Evolutionary conservation across 2,888 invertebrate species (phyloP), one percentile per base, ranked within the genome.

Genomic region (Parnassius smintheus): DNA sequence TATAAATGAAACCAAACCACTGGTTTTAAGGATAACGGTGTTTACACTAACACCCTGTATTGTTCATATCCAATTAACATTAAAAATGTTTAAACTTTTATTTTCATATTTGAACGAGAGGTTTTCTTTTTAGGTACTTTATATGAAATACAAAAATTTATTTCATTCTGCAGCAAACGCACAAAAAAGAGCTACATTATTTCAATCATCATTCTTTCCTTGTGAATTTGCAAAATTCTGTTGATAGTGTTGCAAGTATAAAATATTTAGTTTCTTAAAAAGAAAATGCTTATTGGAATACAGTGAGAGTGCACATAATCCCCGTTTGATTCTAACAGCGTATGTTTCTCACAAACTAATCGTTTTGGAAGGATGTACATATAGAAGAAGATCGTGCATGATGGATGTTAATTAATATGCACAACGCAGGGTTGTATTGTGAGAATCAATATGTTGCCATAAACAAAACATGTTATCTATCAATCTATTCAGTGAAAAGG

Each of bases 401-500:
- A 41, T 18, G 51, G 46, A 58, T 64, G 61, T 62, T 50, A 56
- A 59, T 52, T 49, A 56, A 41, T 59, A 25, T 56, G 52, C 61
- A 51, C 61, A 56, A 56, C 45, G 61, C 56, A 56, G 41, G 60
- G 52, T 50, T 51, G 65, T 65, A 68, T 70, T 75, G 74, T 77
- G 76, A 76, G 76, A 68, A 69, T 65, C 70, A 9, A 44, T 64
- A 57, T 56, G 64, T 53, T 64, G 66, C 62, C 61, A 65, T 63
- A 66, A 55, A 59, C 51, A 41, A 55, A 45, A 44, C 55, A 13
- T 56, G 59, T 63, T 58, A 65, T 53, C 60, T 58, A 65, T 53
- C 60, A 55, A 63, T 66, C 73, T 85, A 84, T 85, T 84, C 83
- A 86, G 82, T 81, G 70, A 77, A 74, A 77, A 73, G 69, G 76